Base-by-base conservation (phyloP, 2,797 vertebrate species). In the Thunnus albacares region DNA sequence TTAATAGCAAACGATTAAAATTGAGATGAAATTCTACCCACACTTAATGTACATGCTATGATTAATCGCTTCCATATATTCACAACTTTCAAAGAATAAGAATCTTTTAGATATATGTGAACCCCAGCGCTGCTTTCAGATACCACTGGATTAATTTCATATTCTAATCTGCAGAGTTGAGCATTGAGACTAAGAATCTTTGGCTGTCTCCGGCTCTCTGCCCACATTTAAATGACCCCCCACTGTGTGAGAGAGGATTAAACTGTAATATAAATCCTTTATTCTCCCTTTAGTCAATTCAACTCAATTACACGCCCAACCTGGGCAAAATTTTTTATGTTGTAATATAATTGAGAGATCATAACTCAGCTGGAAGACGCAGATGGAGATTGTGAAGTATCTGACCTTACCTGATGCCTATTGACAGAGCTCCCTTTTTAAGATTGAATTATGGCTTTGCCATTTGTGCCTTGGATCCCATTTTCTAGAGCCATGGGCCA, bases 371-470 rank as follows among this genome's bases (percentile, higher is more conserved):
- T 81, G 80, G 88, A 88, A 87, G 79, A 88, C 80, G 65, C 75
- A 89, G 90, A 88, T 86, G 78, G 82, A 81, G 84, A 90, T 80
- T 68, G 79, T 79, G 87, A 92, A 87, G 85, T 73, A 80, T 51
- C 87, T 91, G 83, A 93, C 89, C 93, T 91, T 89, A 93, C 84
- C 82, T 87, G 85, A 92, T 88, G 79, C 82, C 75, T 89, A 85
- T 89, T 90, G 89, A 90, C 88, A 90, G 74, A 89, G 78, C 68
- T 89, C 73, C 85, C 71, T 78, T 82, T 85, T 86, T 55, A 80
- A 89, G 83, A 91, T 83, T 93, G 81, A 95, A 91, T 92, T 92
- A 94, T 75, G 76, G 81, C 87, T 91, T 93, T 93, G 93, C 87
- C 92, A 94, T 94, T 94, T 94, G 87, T 86, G 81, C 71, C 69